Evolutionary conservation across 2,888 invertebrate genomes (phyloP).

Genomic region (Stegophylla sp.): DNA sequence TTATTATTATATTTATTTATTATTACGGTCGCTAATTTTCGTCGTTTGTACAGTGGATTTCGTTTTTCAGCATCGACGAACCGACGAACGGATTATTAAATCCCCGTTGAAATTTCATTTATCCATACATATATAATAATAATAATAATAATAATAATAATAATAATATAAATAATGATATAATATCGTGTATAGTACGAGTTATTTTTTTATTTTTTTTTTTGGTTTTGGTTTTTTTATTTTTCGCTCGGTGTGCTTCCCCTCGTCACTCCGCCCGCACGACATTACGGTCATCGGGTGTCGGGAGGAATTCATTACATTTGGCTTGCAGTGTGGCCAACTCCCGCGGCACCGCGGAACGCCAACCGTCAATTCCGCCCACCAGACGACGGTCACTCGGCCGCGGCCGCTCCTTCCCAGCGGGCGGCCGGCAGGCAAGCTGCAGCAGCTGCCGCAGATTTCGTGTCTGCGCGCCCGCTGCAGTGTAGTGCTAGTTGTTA

Average conservation of each 20-base stretch:
- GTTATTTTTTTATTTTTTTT: neutral
- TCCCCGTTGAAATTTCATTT: neutral
- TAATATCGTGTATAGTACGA: neutral
- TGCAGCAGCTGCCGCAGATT: neutral
- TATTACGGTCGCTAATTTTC: neutral
- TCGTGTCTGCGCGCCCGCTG: neutral
- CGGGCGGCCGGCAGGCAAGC: neutral
- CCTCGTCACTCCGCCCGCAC: neutral
- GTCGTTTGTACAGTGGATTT: neutral
- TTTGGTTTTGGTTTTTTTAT: no score
- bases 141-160: neutral
- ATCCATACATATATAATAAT: neutral
- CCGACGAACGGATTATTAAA: neutral
- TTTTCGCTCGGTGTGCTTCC: neutral
- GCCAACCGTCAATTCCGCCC: conserved; percentile 50
- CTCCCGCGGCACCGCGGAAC: neutral
- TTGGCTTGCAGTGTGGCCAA: conserved; percentile 46
- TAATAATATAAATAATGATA: neutral
- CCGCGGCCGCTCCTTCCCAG: neutral
- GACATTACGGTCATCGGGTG: conserved; percentile 23
- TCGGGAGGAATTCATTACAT: conserved; percentile 54
- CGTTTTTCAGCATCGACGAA: no score
- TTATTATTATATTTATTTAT: conserved; percentile 7
- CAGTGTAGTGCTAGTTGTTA: neutral
- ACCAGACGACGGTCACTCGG: neutral